Base-by-base conservation (phyloP, 30 jellyfish, hydroid and myxozoan genomes). In the Turritopsis rubra region DNA sequence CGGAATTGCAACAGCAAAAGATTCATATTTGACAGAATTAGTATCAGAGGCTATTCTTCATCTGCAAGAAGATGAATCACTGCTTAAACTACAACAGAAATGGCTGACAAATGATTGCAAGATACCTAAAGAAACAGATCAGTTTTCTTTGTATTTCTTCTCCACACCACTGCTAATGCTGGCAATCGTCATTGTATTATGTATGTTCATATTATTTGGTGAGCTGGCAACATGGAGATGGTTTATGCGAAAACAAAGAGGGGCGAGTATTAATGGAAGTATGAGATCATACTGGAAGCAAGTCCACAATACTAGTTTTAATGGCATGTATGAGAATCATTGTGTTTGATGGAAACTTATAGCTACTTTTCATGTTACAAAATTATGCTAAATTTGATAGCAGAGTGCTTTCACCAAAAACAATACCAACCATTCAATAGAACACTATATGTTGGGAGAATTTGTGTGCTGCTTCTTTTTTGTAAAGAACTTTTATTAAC, bases 51-150 rank as follows among this genome's bases (percentile, higher is more conserved):
- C 89, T 26, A 92, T 92, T 21, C 85, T 92, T 21, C 28, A 52
- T 17, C 74, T 84, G 21, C 91, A 85, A 52, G 98, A 92, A 72
- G 76, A 84, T 20, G 90, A 85, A 3, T 65, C 31, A 16, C 72
- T 92, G 83, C 75, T 23, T 19, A 91, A 85, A 28, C 79, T 92
- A 13, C 79, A 92, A 29, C 52, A 82, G 65, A 88, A 81, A 75
- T 92, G 98, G 98, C 84, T 92, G 28, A 28, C 93, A 16, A 79
- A 81, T 8, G 65, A 76, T 23, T 92, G 98, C 54, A 85, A 84
- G n/a, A 1, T 25, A 1, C 18, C 20, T 16, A 21, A 25, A 16
- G 30, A 66, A 20, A 68, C 29, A 16, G 60, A 66, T 9, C 52
- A 82, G 24, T 82, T 82, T 71, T 7, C 85, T 21, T 72, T 82